These are phyloP conservation scores for Diploscapter pachys DNA, from an alignment of 1,140 invertebrate genomes.

Conservation along the genomic window DNA sequence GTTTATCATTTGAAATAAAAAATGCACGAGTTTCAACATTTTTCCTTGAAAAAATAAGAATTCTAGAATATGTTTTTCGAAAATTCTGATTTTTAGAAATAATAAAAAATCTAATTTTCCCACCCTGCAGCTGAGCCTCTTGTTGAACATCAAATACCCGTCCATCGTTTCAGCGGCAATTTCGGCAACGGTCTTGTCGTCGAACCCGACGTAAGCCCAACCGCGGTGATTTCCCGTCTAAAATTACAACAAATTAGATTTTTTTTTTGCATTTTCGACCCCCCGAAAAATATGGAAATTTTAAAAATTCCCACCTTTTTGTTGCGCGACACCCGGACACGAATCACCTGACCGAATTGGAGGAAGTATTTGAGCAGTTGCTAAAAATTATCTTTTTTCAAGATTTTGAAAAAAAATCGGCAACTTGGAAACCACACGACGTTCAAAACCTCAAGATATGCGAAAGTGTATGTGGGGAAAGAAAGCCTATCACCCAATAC, in stretches of 20 bases:
- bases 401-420: conserved; percentile 1
- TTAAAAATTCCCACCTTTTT: conserved; percentile 15
- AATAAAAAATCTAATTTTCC: conserved; percentile 1
- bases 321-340: conserved; percentile 31
- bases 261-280: background rate
- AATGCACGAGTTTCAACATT: background rate
- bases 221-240: conserved; percentile 35
- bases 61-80: background rate
- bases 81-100: background rate
- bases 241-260: conserved; percentile 7
- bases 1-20: background rate
- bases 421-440: background rate
- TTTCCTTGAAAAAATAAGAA: background rate
- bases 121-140: conserved; percentile 20
- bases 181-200: conserved; percentile 31
- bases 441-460: background rate
- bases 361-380: conserved; percentile 30
- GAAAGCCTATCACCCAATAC: background rate
- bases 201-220: conserved; percentile 35
- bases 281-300: background rate
- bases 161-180: conserved; percentile 39
- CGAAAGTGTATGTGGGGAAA: background rate
- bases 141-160: conserved; percentile 41
- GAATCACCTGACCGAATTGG: conserved; percentile 34
- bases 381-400: conserved; percentile 2